Evolutionary conservation across 2,797 vertebrate genomes (phyloP).

Genomic region (Dallia pectoralis): DNA sequence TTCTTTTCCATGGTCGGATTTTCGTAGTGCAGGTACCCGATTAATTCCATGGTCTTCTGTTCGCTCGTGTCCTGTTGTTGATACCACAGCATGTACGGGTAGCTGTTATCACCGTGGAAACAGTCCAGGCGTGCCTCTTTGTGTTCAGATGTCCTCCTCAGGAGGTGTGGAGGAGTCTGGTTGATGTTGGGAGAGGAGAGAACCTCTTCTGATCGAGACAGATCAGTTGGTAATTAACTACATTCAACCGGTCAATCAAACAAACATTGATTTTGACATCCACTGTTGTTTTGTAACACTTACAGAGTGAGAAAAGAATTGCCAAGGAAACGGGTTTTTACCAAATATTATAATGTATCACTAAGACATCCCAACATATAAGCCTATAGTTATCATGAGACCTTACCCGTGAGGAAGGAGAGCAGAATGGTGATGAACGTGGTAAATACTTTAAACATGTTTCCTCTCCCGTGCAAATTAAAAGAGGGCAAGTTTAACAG

Average conservation of each 20-base stretch:
- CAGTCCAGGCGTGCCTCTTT: constrained; percentile 32
- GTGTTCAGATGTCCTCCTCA: background rate
- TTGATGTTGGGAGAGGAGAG: background rate
- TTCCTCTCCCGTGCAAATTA: background rate
- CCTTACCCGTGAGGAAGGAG: background rate
- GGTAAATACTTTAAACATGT: background rate
- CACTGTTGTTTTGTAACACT: too few relatives aligned
- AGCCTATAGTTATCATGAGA: background rate
- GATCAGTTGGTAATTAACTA: too few relatives aligned
- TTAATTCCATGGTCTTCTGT: constrained; percentile 33
- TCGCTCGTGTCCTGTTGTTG: constrained; percentile 30
- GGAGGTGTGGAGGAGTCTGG: constrained; percentile 5
- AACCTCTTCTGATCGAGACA: background rate
- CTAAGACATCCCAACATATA: too few relatives aligned
- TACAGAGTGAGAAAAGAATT: background rate
- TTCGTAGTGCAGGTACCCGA: constrained; percentile 17
- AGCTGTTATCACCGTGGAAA: constrained; percentile 49
- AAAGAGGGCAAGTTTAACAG: background rate
- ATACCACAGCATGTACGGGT: constrained; percentile 60
- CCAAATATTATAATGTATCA: too few relatives aligned
- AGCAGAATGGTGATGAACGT: background rate
- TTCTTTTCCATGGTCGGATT: constrained; percentile 20
- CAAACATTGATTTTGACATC: background rate
- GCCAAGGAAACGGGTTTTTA: background rate
- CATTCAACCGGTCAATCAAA: background rate